Conservation (phyloP, 2,888 invertebrate genomes). For the Didymodactylos carnosus region DNA sequence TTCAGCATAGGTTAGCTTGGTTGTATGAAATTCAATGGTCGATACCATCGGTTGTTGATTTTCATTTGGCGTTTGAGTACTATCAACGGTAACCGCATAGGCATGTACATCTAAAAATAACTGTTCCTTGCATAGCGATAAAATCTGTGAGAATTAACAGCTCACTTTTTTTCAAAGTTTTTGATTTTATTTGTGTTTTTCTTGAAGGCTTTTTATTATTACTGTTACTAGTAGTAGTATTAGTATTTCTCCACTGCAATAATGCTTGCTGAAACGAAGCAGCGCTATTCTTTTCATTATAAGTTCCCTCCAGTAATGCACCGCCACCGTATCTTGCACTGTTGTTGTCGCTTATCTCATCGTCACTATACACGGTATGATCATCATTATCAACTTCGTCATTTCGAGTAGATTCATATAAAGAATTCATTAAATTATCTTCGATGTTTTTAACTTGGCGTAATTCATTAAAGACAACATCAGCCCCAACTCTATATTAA, state of each 20-base stretch:
- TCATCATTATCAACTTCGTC: not conserved
- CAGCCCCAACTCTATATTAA: not conserved
- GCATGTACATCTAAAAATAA: constrained; percentile 2
- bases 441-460: not conserved
- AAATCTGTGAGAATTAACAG: constrained; percentile 12
- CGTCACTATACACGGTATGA: not conserved
- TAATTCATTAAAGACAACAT: not conserved
- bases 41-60: constrained; percentile 16
- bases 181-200: not conserved
- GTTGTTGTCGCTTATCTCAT: not conserved
- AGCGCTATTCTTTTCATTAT: constrained; percentile 28
- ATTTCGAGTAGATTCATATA: no score
- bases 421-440: not conserved
- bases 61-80: no score
- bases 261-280: constrained; percentile 30
- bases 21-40: constrained; percentile 24
- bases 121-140: not conserved
- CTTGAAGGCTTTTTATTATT: not conserved
- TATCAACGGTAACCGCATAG: constrained; percentile 20
- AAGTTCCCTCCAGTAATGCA: constrained; percentile 24
- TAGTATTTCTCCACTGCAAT: constrained; percentile 22
- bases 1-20: constrained; percentile 26
- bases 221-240: not conserved
- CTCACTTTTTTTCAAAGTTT: not conserved
- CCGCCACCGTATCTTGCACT: constrained; percentile 1